phyloP scores from a whole-genome alignment of 2,888 invertebrate species.

The Spisula solida region DNA sequence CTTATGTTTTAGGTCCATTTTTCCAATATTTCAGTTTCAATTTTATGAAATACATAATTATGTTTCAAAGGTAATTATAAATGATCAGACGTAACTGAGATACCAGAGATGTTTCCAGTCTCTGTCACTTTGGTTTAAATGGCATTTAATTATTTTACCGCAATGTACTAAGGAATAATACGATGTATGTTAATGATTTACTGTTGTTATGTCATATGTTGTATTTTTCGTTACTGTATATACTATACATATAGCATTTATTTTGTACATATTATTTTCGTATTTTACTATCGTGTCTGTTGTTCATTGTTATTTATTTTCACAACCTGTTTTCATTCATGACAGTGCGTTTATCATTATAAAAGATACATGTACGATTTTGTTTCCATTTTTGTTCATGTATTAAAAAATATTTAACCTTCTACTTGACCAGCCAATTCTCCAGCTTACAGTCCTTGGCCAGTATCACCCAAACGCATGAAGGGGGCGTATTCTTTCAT shows the following conservation, averaged over 20 bases:
- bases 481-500: no score
- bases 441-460: no score
- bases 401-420: background rate
- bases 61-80: no score
- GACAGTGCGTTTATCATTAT: background rate
- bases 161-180: background rate
- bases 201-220: background rate
- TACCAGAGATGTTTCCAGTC: no score
- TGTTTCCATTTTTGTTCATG: background rate
- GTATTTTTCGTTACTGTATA: constrained; percentile 9
- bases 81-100: no score
- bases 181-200: no score
- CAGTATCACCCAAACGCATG: no score
- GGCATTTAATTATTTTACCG: background rate
- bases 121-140: background rate
- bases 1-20: no score
- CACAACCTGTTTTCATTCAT: background rate
- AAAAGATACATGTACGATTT: background rate
- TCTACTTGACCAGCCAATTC: no score
- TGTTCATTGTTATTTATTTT: constrained; percentile 26
- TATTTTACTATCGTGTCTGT: background rate
- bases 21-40: no score
- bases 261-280: constrained; percentile 21
- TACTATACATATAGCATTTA: constrained; percentile 4
- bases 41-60: no score